phyloP scores from a whole-genome alignment of 2,113 vertebrate species.

The Monopterus albus region DNA sequence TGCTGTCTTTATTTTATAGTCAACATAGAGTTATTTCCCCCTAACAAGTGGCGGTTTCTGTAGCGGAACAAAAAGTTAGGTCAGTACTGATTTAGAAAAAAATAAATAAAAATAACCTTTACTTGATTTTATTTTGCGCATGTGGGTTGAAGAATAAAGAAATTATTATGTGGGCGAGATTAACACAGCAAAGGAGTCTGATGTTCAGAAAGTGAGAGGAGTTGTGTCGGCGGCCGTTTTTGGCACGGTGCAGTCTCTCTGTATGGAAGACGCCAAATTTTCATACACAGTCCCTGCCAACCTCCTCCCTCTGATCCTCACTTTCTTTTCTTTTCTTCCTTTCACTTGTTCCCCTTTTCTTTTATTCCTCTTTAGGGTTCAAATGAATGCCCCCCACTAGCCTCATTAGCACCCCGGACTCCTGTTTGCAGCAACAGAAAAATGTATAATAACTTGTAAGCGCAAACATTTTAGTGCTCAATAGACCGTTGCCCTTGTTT shows the following conservation, averaged over 20 bases:
- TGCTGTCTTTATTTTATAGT: slow-evolving; percentile 5
- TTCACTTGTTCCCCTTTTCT: slow-evolving; percentile 72
- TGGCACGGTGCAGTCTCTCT: slow-evolving; percentile 78
- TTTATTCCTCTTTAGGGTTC: slow-evolving; percentile 76
- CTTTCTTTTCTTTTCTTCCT: slow-evolving; percentile 75
- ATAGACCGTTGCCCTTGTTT: slow-evolving; percentile 60
- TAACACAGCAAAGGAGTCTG: slow-evolving; percentile 49
- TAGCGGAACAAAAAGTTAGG: slow-evolving; percentile 19
- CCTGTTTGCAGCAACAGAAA: slow-evolving; percentile 74
- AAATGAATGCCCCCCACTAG: slow-evolving; percentile 78
- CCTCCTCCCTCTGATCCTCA: slow-evolving; percentile 82
- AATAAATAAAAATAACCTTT: slow-evolving; percentile 15
- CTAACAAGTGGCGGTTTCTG: slow-evolving; percentile 12
- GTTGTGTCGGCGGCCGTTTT: slow-evolving; percentile 78
- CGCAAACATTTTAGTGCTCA: slow-evolving; percentile 74
- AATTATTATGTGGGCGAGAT: slow-evolving; percentile 62
- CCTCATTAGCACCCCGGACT: slow-evolving; percentile 77
- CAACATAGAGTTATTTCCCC: not conserved
- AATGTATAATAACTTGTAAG: slow-evolving; percentile 75
- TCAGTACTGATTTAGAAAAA: slow-evolving; percentile 29
- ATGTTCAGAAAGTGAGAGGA: slow-evolving; percentile 66
- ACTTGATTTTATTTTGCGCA: slow-evolving; percentile 53
- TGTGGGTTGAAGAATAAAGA: slow-evolving; percentile 52
- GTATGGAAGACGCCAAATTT: slow-evolving; percentile 82
- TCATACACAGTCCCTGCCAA: slow-evolving; percentile 80